Base-by-base conservation (phyloP, 2,113 vertebrate genomes). In the Furnarius figulus region DNA sequence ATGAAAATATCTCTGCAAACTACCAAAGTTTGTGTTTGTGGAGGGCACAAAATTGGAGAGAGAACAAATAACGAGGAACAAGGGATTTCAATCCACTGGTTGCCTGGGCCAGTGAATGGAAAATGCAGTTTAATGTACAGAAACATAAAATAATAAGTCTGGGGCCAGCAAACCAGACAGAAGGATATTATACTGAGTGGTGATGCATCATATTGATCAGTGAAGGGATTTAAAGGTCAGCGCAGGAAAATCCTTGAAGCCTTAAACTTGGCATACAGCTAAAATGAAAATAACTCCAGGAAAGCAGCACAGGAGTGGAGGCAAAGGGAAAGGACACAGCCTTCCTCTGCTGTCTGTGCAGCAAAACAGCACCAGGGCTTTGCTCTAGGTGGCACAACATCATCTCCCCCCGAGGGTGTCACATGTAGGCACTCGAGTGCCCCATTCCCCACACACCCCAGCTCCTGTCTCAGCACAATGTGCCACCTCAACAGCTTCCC, bases 111-210 rank as follows among this genome's bases (percentile, higher is more conserved):
- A 93, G 95, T 91, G 88, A 95, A 97, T 96, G 94, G 93, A 97
- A 97, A 97, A 97, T 96, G 89, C 89, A 94, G 91, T 97, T 95
- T 97, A 97, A 97, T 97, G 94, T 96, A 96, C 74, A 97, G 94
- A 97, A 97, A 96, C 93, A 95, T 75, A 93, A 97, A 97, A 96
- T 96, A 97, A 97, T 97, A 97, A 97, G 93, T 90, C 97, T 94
- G 90, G 87, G 92, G 95, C 65, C 50, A 84, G 76, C 81, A 94
- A 94, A 92, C 84, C 85, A 96, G 96, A 93, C 95, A 95, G 88
- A 89, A 89, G 90, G 92, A 95, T 97, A 97, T 97, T 96, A 93
- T 90, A 90, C 78, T 76, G 94, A 95, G 93, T 79, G 81, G 93
- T 68, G 89, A 86, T 96, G 79, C 73, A 91, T 95, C 94, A 61